Evolutionary conservation across 1,140 invertebrate species (phyloP), one percentile per base, ranked within the genome.

Genomic region (Conus ventricosus): DNA sequence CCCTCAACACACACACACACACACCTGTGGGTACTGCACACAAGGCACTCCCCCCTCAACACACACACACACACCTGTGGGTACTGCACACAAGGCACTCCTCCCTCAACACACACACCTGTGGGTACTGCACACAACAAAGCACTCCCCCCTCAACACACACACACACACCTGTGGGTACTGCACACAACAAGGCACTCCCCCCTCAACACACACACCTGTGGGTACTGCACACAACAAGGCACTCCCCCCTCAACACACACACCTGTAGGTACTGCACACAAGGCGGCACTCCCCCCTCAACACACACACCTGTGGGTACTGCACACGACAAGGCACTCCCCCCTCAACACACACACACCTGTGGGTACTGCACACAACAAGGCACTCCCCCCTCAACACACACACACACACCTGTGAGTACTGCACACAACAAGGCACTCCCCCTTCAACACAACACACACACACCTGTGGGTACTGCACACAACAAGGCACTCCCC

Each of bases 201-300:
- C 39, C 39, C 39, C 39, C 39, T 39, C 39, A 39, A 39, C 39
- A 39, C 3, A 39, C 3, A 39, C 39, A 39, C 84, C 20, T 88
- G n/a, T 17, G 87, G 88, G 85, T 87, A 88, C 87, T 88, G 84
- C 82, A 80, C 55, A 84, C 54, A 84, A 7, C 55, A 67, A 84
- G 1, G 39, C n/a, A 78, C 23, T 39, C 39, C 39, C 39, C 39
- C 39, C 39, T 39, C 39, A 39, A 39, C 39, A 39, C 39, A 39
- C 39, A 39, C 39, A 39, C 84, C 20, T 88, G n/a, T 17, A 85
- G 88, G 85, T 87, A 88, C 87, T 88, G 84, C 82, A 80, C 55
- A 84, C 54, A 84, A 0, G 5, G 39, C 67, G 20, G 39, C n/a
- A 78, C 23, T 39, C 0, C 39, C 39, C 39, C 39, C 39, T 39